These are phyloP conservation scores for Chamaea fasciata DNA, from an alignment of 2,113 vertebrate species.

Conservation along the genomic window DNA sequence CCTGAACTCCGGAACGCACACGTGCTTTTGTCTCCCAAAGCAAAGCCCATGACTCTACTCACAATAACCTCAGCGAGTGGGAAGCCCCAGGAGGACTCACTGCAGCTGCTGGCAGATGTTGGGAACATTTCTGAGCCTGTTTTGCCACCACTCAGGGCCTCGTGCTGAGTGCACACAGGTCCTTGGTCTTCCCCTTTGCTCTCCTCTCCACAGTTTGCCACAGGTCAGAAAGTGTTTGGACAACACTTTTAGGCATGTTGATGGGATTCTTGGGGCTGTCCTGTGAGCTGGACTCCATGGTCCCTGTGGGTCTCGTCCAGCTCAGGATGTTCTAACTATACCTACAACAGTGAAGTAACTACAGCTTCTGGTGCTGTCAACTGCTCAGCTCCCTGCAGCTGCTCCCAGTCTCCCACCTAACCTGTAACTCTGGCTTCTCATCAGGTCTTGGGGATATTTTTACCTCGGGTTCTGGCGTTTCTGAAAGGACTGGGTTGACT, in stretches of 20 bases:
- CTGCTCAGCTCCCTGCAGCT: background rate
- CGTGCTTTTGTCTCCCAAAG: background rate
- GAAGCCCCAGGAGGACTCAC: background rate
- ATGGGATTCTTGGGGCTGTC: background rate
- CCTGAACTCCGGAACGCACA: background rate
- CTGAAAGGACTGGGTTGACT: background rate
- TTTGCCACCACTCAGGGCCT: background rate
- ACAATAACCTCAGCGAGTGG: background rate
- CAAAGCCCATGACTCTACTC: background rate
- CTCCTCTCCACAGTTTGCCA: background rate
- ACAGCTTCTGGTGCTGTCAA: accelerated
- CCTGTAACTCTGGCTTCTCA: background rate
- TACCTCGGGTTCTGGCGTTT: background rate
- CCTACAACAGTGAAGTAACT: background rate
- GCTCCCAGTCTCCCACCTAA: background rate
- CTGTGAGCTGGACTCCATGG: background rate
- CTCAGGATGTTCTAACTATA: background rate
- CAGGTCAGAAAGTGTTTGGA: background rate
- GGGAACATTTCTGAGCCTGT: background rate
- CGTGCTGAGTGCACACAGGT: background rate
- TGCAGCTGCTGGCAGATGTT: background rate
- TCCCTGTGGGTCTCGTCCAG: background rate
- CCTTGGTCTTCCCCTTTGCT: background rate
- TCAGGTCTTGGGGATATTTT: background rate
- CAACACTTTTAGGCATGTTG: background rate